A percentile compares a stretch with the other conserved stretches of the same genome.
Conservation (phyloP, 64 coral and sea anemone genomes). For the Actinia equina region DNA sequence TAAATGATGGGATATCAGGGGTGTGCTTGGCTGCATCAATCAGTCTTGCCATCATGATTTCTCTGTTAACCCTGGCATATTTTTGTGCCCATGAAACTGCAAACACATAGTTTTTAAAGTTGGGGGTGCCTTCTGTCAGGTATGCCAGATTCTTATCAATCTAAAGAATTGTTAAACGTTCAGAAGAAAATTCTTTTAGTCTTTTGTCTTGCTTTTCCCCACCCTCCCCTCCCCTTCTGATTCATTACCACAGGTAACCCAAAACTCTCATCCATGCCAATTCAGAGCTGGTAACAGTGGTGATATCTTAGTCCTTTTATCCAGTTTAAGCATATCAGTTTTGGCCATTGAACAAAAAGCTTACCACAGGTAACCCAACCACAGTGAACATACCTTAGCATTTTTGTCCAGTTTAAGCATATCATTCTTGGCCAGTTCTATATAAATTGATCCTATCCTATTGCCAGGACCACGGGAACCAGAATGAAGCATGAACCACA, state of each 20-base stretch:
- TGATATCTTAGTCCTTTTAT: background rate
- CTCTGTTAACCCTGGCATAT: conserved; percentile 70
- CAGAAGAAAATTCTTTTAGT: background rate
- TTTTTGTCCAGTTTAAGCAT: conserved; percentile 73
- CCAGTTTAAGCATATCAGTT: conserved; percentile 56
- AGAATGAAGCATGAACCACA: conserved; percentile 92
- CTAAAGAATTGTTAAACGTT: conserved; percentile 1
- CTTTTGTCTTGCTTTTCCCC: background rate
- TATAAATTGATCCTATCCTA: conserved; percentile 78
- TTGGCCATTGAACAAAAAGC: conserved; percentile 41
- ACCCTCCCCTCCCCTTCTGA: background rate
- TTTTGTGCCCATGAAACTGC: conserved; percentile 83
- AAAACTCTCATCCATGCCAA: background rate
- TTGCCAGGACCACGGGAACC: conserved; percentile 88
- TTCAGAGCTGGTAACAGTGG: background rate
- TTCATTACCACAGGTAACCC: background rate
- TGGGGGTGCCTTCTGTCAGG: conserved; percentile 63
- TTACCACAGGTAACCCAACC: too few relatives aligned
- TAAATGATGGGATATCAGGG: conserved; percentile 43
- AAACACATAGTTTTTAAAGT: conserved; percentile 79
- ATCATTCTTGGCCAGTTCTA: conserved; percentile 89
- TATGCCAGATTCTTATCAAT: conserved; percentile 74
- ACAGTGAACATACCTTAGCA: conserved; percentile 37
- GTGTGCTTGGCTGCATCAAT: conserved; percentile 48
- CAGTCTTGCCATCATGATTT: conserved; percentile 73